These are phyloP conservation scores for Echeneis naucrates DNA, from an alignment of 2,797 vertebrate genomes.

Conservation along the genomic window DNA sequence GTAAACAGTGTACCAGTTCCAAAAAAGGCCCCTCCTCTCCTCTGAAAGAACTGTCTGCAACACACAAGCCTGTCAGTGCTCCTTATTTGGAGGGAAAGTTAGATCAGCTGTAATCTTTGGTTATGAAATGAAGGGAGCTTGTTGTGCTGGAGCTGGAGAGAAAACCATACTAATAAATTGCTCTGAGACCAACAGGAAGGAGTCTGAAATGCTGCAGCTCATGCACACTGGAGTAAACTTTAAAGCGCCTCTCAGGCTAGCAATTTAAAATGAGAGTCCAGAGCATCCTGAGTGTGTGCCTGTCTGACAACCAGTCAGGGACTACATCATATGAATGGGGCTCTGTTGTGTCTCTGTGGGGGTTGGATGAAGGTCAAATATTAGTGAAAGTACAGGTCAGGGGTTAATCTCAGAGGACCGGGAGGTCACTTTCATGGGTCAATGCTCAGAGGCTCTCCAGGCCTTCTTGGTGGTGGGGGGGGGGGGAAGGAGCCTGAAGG, in stretches of 20 bases:
- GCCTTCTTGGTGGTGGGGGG: conserved; percentile 25
- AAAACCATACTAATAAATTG: conserved; percentile 69
- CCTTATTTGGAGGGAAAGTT: conserved; percentile 23
- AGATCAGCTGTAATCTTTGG: conserved; percentile 37
- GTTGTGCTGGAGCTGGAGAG: conserved; percentile 52
- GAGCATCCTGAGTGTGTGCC: conserved; percentile 12
- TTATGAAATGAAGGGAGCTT: conserved; percentile 59
- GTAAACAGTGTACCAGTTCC: conserved; percentile 33
- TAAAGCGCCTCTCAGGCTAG: conserved; percentile 41
- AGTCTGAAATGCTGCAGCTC: conserved; percentile 40
- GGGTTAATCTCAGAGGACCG: conserved; percentile 62
- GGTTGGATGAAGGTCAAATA: conserved; percentile 55
- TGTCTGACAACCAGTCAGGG: conserved; percentile 30
- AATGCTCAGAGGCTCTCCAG: conserved; percentile 49
- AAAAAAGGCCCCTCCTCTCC: neutral
- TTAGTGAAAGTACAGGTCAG: conserved; percentile 59
- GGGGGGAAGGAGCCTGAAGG: conserved; percentile 1
- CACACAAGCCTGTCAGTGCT: conserved; percentile 29
- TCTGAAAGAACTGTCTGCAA: conserved; percentile 25
- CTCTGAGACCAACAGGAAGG: conserved; percentile 59
- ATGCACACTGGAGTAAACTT: conserved; percentile 37
- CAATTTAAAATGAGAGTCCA: conserved; percentile 35
- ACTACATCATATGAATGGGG: conserved; percentile 47
- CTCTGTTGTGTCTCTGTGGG: conserved; percentile 50
- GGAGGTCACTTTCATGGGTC: conserved; percentile 61